A percentile compares a stretch with the other conserved stretches of the same genome.
These are phyloP conservation scores for Poeciliopsis retropinna DNA, from an alignment of 2,113 vertebrate genomes.

Conservation along the genomic window DNA sequence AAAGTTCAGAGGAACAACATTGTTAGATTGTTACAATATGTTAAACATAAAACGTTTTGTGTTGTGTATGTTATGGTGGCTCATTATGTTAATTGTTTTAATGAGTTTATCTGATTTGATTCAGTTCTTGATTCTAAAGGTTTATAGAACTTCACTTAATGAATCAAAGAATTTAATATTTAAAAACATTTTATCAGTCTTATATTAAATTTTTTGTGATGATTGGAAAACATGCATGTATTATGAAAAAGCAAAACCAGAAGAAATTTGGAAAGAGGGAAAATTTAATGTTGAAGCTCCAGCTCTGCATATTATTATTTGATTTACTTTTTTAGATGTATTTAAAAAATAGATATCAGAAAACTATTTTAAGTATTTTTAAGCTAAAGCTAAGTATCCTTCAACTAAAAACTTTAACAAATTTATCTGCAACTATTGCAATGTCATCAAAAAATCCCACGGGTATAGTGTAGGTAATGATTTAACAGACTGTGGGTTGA, in stretches of 20 bases:
- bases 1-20: too few relatives aligned
- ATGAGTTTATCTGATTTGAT: neutral
- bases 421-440: too few relatives aligned
- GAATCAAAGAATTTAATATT: neutral
- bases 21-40: neutral
- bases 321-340: too few relatives aligned
- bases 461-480: neutral
- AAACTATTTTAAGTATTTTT: neutral
- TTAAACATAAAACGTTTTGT: neutral
- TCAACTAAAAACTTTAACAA: too few relatives aligned
- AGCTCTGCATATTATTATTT: too few relatives aligned
- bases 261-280: too few relatives aligned
- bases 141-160: neutral
- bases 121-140: neutral
- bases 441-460: neutral
- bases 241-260: neutral
- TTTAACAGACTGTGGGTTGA: neutral
- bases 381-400: neutral
- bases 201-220: neutral
- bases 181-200: neutral
- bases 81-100: too few relatives aligned
- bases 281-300: too few relatives aligned
- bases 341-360: too few relatives aligned
- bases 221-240: neutral
- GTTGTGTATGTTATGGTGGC: neutral